Conservation (phyloP, 1,140 invertebrate genomes). For the roundworm (Caenorhabditis elegans) region DNA sequence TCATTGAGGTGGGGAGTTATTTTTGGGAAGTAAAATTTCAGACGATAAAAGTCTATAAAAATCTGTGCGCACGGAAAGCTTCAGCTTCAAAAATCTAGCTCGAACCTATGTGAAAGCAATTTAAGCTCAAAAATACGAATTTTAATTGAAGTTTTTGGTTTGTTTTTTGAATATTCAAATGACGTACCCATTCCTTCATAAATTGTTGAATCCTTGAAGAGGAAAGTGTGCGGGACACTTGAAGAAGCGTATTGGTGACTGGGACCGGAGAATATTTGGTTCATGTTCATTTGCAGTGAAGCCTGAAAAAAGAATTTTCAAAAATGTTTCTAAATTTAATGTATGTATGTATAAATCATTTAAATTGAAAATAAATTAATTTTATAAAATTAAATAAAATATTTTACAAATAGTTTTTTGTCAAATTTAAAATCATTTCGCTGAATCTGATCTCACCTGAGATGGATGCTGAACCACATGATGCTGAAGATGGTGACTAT, state of each 20-base stretch:
- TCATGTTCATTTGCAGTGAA: not conserved
- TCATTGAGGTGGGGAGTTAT: not conserved
- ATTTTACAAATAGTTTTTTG: too few species aligned
- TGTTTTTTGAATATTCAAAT: not conserved
- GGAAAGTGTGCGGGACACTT: not conserved
- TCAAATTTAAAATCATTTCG: too few species aligned
- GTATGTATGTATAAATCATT: too few species aligned
- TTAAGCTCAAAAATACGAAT: too few species aligned
- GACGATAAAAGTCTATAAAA: too few species aligned
- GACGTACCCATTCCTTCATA: conserved; percentile 12
- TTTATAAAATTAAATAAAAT: too few species aligned
- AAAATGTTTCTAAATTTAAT: too few species aligned
- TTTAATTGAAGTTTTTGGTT: too few species aligned
- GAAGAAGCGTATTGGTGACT: not conserved
- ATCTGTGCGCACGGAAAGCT: too few species aligned
- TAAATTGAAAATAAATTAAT: too few species aligned
- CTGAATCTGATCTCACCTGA: not conserved
- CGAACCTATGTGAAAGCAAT: not conserved
- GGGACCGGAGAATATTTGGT: not conserved
- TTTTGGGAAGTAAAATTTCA: too few species aligned
- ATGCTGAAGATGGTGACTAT: conserved; percentile 4
- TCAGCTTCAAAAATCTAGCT: too few species aligned
- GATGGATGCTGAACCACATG: not conserved
- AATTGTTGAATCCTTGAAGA: not conserved
- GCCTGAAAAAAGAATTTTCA: not conserved